A percentile compares a stretch with the other conserved stretches of the same genome.
These are phyloP conservation scores for Crotalus horridus DNA, from an alignment of 2,113 vertebrate species.

Conservation along the genomic window DNA sequence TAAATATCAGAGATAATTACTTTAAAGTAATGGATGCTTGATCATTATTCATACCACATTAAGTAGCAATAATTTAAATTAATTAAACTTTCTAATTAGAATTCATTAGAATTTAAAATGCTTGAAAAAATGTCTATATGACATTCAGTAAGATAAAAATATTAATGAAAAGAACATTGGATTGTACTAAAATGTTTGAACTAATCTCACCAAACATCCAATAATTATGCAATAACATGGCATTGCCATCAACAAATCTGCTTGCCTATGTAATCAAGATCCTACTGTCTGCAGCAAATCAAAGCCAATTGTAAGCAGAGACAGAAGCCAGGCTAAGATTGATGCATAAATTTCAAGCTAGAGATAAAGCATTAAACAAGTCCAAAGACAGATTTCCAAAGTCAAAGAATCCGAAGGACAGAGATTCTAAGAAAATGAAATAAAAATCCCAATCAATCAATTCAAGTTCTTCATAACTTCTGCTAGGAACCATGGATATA, in stretches of 20 bases:
- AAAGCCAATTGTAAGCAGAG: neutral
- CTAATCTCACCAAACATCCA: neutral
- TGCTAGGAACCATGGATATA: neutral
- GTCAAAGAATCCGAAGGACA: neutral
- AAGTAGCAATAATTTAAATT: neutral
- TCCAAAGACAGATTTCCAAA: neutral
- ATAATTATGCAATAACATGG: neutral
- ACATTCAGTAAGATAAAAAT: neutral
- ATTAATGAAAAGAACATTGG: neutral
- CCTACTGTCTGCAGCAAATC: neutral
- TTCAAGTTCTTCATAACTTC: neutral
- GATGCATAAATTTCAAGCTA: neutral
- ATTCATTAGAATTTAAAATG: neutral
- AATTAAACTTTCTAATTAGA: neutral
- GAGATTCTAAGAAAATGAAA: neutral
- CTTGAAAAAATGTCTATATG: neutral
- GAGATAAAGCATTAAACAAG: neutral
- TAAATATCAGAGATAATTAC: neutral
- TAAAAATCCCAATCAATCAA: neutral
- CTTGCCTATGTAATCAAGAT: neutral
- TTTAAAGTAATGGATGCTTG: neutral
- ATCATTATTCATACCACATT: neutral
- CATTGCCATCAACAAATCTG: neutral
- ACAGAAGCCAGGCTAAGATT: neutral
- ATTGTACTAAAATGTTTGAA: neutral